Evolutionary conservation across 2,797 vertebrate species (phyloP).

Genomic region (Mus caroli): DNA sequence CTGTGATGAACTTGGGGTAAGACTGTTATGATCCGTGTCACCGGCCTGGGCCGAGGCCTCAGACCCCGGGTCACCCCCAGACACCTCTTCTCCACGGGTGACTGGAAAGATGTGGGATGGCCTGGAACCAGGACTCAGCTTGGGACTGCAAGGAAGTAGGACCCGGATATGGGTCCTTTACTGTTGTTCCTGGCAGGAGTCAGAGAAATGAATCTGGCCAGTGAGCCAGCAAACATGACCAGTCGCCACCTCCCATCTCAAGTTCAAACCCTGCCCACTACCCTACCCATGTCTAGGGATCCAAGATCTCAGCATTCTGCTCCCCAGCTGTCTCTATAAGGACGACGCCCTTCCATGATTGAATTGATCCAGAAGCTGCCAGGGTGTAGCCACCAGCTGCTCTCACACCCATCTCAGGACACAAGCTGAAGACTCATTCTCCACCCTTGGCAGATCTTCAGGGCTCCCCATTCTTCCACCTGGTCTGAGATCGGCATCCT

Average conservation of each 20-base stretch:
- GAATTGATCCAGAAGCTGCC: background rate
- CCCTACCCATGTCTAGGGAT: background rate
- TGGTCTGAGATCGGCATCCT: constrained; percentile 29
- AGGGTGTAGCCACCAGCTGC: constrained; percentile 63
- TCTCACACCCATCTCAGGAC: background rate
- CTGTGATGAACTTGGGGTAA: too few species aligned
- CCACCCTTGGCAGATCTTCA: constrained; percentile 43
- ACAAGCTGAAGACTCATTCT: background rate
- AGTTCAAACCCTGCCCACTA: background rate
- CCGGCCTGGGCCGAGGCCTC: background rate
- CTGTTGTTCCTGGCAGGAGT: constrained; percentile 61
- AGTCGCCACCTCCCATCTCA: background rate
- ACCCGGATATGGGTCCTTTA: constrained; percentile 60
- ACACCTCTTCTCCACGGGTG: background rate
- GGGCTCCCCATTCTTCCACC: constrained; percentile 11
- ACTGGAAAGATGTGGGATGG: background rate
- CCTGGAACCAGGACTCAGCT: background rate
- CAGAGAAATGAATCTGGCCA: constrained; percentile 33
- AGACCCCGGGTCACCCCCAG: background rate
- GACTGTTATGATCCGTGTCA: background rate
- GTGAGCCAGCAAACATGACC: constrained; percentile 58
- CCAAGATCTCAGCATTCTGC: constrained; percentile 1
- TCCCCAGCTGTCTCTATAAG: constrained; percentile 75
- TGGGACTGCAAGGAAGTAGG: constrained; percentile 10
- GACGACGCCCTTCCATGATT: constrained; percentile 37